Conservation (phyloP, 2,888 invertebrate genomes). For the Sphinx pinastri region DNA sequence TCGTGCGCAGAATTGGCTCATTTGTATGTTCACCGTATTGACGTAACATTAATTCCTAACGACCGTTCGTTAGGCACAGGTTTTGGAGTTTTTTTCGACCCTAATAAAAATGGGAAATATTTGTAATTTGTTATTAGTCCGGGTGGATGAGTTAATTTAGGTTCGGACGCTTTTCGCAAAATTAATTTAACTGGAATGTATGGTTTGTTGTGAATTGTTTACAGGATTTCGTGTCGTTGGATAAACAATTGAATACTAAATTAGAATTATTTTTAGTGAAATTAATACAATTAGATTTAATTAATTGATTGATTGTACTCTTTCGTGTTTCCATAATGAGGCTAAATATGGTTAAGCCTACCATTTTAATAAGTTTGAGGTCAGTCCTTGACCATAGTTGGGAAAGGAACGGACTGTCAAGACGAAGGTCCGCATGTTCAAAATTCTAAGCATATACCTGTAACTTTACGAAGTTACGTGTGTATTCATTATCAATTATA, state of each 20-base stretch:
- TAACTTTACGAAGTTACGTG: too few species aligned
- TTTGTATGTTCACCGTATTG: constrained; percentile 53
- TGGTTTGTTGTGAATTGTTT: constrained; percentile 9
- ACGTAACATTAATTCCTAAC: constrained; percentile 42
- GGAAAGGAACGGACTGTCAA: too few species aligned
- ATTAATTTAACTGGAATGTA: constrained; percentile 31
- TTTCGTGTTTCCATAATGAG: too few species aligned
- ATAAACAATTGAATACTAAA: background rate
- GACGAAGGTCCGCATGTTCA: too few species aligned
- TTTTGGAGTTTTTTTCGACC: constrained; percentile 28
- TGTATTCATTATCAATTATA: too few species aligned
- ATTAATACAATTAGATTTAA: background rate
- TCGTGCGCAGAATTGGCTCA: constrained; percentile 51
- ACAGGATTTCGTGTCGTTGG: background rate
- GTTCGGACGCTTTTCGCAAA: constrained; percentile 26
- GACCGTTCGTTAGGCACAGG: constrained; percentile 40
- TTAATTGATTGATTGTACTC: too few species aligned
- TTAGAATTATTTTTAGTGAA: background rate
- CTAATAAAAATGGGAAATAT: constrained; percentile 27
- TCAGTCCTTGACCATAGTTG: too few species aligned
- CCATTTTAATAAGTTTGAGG: too few species aligned
- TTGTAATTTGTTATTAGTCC: constrained; percentile 27
- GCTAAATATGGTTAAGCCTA: too few species aligned
- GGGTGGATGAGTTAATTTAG: constrained; percentile 29
- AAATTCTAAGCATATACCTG: too few species aligned